Percentiles rank a stretch among this genome's conserved stretches.
These are phyloP conservation scores for Chalcis sispes DNA, from an alignment of 2,888 invertebrate species.

Conservation along the genomic window DNA sequence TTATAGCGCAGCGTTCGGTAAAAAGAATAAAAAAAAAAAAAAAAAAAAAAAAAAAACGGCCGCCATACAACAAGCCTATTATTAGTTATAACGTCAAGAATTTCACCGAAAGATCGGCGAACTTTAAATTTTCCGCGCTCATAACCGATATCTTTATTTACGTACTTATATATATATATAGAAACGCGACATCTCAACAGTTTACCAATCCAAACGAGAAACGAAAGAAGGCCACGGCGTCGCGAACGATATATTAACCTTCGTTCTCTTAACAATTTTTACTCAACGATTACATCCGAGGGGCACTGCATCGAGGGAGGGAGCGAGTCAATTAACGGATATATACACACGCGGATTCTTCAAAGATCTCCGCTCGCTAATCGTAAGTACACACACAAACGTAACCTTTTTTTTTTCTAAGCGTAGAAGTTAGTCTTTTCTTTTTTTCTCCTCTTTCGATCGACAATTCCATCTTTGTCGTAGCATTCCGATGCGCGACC, in stretches of 20 bases:
- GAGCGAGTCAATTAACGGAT: conserved; percentile 40
- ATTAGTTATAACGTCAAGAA: background rate
- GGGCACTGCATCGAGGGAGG: no score
- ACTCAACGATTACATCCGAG: no score
- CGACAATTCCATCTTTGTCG: conserved; percentile 19
- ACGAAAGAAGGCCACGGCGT: no score
- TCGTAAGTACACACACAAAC: no score
- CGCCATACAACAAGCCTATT: background rate
- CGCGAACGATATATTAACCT: no score
- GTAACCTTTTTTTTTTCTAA: background rate
- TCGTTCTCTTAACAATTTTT: no score
- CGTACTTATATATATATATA: no score
- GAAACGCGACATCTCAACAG: no score
- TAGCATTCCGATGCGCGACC: conserved; percentile 39
- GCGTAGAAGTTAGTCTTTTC: background rate
- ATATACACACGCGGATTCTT: background rate
- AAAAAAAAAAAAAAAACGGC: no score
- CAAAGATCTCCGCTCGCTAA: conserved; percentile 1
- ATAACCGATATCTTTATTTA: no score
- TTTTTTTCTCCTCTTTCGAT: background rate
- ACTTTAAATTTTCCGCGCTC: background rate
- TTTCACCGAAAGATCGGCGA: conserved; percentile 20
- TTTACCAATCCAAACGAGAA: no score
- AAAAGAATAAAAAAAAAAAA: background rate
- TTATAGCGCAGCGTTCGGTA: background rate